Percentiles rank a stretch among this genome's conserved stretches.
Evolutionary conservation across 2,113 vertebrate genomes (phyloP).

Genomic region (Uria aalge): DNA sequence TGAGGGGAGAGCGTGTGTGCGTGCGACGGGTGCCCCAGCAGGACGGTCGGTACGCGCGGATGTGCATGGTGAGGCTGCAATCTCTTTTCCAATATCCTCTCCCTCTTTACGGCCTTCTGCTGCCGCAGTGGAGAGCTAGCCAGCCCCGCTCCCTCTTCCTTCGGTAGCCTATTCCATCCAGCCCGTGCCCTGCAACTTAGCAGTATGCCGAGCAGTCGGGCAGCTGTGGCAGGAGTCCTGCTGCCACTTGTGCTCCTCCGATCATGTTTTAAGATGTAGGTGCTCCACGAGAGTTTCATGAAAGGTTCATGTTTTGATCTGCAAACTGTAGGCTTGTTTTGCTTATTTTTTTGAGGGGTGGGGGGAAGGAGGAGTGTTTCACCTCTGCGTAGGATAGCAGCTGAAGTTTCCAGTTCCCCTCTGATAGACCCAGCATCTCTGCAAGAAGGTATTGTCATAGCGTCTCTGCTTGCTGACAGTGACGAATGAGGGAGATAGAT

Average conservation of each 20-base stretch:
- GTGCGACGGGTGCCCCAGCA: constrained; percentile 12
- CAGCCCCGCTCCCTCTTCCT: background rate
- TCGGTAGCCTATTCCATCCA: background rate
- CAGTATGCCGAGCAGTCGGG: background rate
- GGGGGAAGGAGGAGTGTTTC: background rate
- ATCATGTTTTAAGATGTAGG: background rate
- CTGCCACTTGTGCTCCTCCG: background rate
- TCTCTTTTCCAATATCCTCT: constrained; percentile 4
- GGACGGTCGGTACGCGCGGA: background rate
- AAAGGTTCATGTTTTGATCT: background rate
- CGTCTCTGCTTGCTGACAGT: background rate
- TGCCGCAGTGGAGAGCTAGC: constrained; percentile 2
- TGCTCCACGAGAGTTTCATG: background rate
- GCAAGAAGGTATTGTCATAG: background rate
- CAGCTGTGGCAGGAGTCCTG: background rate
- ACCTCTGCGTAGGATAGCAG: background rate
- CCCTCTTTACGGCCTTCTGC: background rate
- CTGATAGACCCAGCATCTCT: background rate
- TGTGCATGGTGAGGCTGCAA: background rate
- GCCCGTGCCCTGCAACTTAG: background rate
- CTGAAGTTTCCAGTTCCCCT: constrained; percentile 13
- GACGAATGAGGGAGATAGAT: background rate
- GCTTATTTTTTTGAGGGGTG: no score
- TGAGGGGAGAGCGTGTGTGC: background rate
- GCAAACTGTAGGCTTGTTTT: background rate